Evolutionary conservation across 2,888 invertebrate genomes (phyloP).

Genomic region (Oasisia sp.): DNA sequence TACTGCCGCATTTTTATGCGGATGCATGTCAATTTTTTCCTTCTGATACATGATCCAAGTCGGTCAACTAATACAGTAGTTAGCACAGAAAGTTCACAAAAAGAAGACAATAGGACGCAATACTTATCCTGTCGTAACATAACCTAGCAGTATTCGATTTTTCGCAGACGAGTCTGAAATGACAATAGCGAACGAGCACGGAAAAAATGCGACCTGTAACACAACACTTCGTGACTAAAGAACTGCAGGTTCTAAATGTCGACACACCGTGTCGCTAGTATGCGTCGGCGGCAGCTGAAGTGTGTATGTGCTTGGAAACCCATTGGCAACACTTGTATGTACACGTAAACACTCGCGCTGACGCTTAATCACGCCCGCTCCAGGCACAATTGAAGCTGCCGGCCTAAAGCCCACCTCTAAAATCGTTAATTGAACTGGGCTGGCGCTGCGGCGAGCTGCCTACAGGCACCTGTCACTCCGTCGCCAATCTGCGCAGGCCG

Average conservation of each 20-base stretch:
- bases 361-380: background rate
- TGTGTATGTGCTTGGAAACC: slow-evolving; percentile 5
- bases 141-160: too few relatives aligned
- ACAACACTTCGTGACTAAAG: background rate
- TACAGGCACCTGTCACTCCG: slow-evolving; percentile 17
- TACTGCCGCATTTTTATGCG: too few relatives aligned
- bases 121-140: too few relatives aligned
- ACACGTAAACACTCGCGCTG: slow-evolving; percentile 5
- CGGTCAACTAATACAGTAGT: too few relatives aligned
- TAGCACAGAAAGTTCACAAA: too few relatives aligned
- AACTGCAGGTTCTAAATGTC: background rate
- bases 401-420: background rate
- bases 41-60: too few relatives aligned
- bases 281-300: background rate
- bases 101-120: too few relatives aligned
- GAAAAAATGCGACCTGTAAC: background rate
- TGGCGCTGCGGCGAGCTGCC: background rate
- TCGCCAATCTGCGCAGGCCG: slow-evolving; percentile 4
- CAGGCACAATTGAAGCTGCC: slow-evolving; percentile 3
- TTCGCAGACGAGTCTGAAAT: background rate
- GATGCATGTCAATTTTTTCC: too few relatives aligned
- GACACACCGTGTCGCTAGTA: background rate
- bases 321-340: slow-evolving; percentile 3
- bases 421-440: slow-evolving; percentile 17
- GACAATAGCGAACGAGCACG: background rate